Evolutionary conservation across 2,113 vertebrate species (phyloP).

Genomic region (Sus scrofa): DNA sequence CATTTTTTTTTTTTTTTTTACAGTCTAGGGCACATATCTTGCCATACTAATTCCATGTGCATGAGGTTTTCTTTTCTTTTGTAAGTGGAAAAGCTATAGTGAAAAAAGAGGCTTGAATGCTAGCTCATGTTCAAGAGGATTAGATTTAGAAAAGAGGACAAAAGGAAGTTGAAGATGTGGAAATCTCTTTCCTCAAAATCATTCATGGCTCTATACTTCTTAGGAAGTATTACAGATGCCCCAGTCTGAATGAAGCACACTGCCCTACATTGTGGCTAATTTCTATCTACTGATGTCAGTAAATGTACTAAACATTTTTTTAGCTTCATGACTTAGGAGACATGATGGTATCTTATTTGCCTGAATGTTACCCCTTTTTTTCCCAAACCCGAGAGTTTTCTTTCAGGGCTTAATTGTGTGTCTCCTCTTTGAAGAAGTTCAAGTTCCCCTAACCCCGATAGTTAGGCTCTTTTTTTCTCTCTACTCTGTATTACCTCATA

Average conservation of each 20-base stretch:
- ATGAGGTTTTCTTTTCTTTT: neutral
- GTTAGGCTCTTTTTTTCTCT: neutral
- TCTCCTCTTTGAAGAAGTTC: neutral
- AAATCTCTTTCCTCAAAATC: neutral
- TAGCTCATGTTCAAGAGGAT: neutral
- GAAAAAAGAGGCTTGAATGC: neutral
- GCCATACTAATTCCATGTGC: neutral
- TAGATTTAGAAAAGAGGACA: constrained; percentile 14
- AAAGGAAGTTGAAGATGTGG: neutral
- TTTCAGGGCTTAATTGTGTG: neutral
- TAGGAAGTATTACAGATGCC: neutral
- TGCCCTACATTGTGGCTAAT: accelerated
- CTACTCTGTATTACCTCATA: neutral
- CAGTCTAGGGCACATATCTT: neutral
- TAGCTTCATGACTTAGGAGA: neutral
- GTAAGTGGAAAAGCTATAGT: neutral
- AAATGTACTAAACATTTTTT: neutral
- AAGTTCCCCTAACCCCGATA: neutral
- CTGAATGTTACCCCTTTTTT: neutral
- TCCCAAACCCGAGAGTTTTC: neutral
- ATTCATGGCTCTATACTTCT: neutral
- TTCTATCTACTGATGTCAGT: neutral
- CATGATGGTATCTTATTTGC: neutral
- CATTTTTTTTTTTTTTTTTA: neutral
- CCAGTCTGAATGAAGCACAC: neutral